Conservation (phyloP, 2,113 vertebrate genomes). For the Coryphaenoides rupestris region DNA sequence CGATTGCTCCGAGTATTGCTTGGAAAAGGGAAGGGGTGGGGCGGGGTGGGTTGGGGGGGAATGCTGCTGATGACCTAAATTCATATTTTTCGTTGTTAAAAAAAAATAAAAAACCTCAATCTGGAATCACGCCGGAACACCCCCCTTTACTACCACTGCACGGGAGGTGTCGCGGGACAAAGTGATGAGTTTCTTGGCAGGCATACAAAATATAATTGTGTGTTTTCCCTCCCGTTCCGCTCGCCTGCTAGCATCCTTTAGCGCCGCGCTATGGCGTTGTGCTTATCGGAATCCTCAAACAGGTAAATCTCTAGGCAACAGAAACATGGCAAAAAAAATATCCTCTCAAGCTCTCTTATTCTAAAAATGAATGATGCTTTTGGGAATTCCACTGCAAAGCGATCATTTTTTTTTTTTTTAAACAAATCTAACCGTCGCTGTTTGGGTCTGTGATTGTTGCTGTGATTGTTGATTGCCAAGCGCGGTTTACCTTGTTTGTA, state of each 20-base stretch:
- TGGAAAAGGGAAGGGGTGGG: conserved; percentile 9
- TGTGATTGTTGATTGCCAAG: too few relatives aligned
- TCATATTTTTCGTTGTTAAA: conserved; percentile 44
- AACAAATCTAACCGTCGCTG: too few relatives aligned
- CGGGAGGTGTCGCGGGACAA: conserved; percentile 41
- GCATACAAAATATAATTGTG: conserved; percentile 30
- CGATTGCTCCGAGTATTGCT: too few relatives aligned
- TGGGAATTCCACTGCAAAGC: neutral
- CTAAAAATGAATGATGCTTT: neutral
- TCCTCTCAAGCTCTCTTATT: conserved; percentile 14
- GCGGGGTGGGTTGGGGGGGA: conserved; percentile 17
- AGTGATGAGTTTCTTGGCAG: conserved; percentile 65
- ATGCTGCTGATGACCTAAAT: conserved; percentile 41
- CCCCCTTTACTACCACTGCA: conserved; percentile 18
- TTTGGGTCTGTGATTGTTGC: too few relatives aligned
- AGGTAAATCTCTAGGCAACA: conserved; percentile 52
- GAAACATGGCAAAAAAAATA: conserved; percentile 31
- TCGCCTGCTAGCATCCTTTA: conserved; percentile 20
- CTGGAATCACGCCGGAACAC: conserved; percentile 38
- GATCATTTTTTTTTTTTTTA: too few relatives aligned
- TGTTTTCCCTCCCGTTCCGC: neutral
- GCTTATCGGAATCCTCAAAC: conserved; percentile 25
- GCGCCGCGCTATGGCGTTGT: conserved; percentile 24
- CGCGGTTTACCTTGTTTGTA: too few relatives aligned
- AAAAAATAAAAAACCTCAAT: conserved; percentile 55